A percentile compares a stretch with the other conserved stretches of the same genome.
phyloP scores from a whole-genome alignment of 2,797 vertebrate genomes.

The Ceryle rudis region DNA sequence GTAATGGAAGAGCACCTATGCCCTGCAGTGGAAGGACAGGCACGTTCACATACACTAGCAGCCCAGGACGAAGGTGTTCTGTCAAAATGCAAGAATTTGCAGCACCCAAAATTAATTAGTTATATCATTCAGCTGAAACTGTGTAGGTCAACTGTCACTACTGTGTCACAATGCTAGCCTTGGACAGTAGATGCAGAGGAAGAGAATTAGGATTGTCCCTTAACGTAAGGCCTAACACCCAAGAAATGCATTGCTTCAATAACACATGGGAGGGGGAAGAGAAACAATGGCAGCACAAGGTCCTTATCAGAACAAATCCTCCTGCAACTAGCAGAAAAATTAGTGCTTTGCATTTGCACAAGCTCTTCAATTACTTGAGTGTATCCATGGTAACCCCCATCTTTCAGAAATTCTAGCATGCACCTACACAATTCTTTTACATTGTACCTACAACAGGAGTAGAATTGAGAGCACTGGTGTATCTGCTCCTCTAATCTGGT shows the following conservation, averaged over 20 bases:
- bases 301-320: conserved; percentile 67
- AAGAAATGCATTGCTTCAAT: neutral
- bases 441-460: conserved; percentile 31
- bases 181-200: neutral
- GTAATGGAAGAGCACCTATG: neutral
- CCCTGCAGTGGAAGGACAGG: neutral
- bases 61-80: neutral
- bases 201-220: neutral
- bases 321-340: conserved; percentile 41
- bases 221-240: neutral
- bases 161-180: neutral
- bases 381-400: conserved; percentile 82
- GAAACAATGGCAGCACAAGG: conserved; percentile 34
- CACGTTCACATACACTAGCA: neutral
- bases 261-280: neutral
- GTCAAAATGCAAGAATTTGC: accelerated
- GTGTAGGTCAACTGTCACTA: neutral
- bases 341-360: conserved; percentile 27
- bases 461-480: conserved; percentile 18
- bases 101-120: neutral
- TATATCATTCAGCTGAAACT: neutral
- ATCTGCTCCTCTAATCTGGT: neutral
- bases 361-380: conserved; percentile 57
- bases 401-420: conserved; percentile 63
- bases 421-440: conserved; percentile 48